phyloP scores from a whole-genome alignment of 1,140 invertebrate species.

The Zophobas morio region DNA sequence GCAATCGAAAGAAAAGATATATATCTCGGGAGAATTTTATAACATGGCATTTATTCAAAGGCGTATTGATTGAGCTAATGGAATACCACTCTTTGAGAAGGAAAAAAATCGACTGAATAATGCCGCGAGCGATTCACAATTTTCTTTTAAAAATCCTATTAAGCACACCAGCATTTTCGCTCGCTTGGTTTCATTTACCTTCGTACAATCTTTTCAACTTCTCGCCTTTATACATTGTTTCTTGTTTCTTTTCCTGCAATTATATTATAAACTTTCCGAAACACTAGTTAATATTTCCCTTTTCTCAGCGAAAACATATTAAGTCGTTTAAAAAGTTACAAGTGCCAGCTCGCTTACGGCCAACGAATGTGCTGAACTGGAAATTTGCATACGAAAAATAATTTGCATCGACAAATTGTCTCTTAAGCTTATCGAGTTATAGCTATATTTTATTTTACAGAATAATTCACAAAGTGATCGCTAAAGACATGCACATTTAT shows the following conservation, averaged over 20 bases:
- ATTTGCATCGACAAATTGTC: not conserved
- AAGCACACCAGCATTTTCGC: slow-evolving; percentile 33
- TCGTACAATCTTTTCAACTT: slow-evolving; percentile 39
- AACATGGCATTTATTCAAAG: slow-evolving; percentile 43
- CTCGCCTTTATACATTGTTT: slow-evolving; percentile 36
- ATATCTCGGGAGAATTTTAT: slow-evolving; percentile 39
- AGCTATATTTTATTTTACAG: no score
- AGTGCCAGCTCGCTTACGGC: not conserved
- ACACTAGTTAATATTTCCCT: slow-evolving; percentile 38
- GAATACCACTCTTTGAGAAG: slow-evolving; percentile 34
- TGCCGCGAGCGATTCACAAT: slow-evolving; percentile 31
- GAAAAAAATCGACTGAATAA: slow-evolving; percentile 37
- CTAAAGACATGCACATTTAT: no score
- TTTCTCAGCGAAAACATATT: slow-evolving; percentile 34
- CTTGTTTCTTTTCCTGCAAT: slow-evolving; percentile 27
- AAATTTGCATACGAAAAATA: not conserved
- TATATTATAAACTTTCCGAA: slow-evolving; percentile 40
- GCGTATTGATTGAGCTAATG: slow-evolving; percentile 47
- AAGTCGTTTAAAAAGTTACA: slow-evolving; percentile 24
- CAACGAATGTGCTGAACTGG: not conserved
- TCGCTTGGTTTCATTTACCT: slow-evolving; percentile 35
- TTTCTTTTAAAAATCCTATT: slow-evolving; percentile 40
- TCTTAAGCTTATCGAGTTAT: no score
- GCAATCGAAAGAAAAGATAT: slow-evolving; percentile 49
- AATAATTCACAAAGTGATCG: no score